phyloP scores from a whole-genome alignment of 2,888 invertebrate species.

The Platycheirus albimanus region DNA sequence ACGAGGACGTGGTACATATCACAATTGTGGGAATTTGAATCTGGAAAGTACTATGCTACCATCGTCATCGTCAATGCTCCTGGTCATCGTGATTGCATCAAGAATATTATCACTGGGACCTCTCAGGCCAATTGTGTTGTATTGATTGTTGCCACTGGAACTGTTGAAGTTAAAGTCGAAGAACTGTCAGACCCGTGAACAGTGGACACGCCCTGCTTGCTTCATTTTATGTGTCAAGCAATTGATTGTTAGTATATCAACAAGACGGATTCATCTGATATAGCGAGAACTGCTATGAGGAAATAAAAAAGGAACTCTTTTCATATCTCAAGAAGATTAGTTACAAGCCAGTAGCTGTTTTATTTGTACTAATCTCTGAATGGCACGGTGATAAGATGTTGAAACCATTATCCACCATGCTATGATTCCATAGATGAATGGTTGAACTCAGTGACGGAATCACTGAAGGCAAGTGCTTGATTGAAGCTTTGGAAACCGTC shows the following conservation, averaged over 20 bases:
- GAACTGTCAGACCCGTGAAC: constrained; percentile 99
- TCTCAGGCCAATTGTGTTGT: constrained; percentile 99
- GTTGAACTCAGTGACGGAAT: constrained; percentile 98
- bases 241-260: constrained; percentile 99
- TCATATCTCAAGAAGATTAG: constrained; percentile 99
- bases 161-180: constrained; percentile 99
- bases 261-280: constrained; percentile 99
- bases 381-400: constrained; percentile 99
- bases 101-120: constrained; percentile 99
- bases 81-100: constrained; percentile 99
- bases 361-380: constrained; percentile 99
- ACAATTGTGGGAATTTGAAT: constrained; percentile 99
- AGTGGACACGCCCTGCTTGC: constrained; percentile 99
- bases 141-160: constrained; percentile 98
- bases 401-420: constrained; percentile 96
- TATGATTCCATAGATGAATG: constrained; percentile 98
- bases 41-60: constrained; percentile 97
- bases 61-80: constrained; percentile 99
- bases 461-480: constrained; percentile 96
- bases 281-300: constrained; percentile 97
- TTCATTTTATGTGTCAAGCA: constrained; percentile 99
- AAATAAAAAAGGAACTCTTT: constrained; percentile 99
- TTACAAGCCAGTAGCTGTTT: constrained; percentile 98
- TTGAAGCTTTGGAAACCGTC: constrained; percentile 98
- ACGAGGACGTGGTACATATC: constrained; percentile 99